Evolutionary conservation across 2,113 vertebrate genomes (phyloP).

Genomic region (Astatoreochromis straeleni): DNA sequence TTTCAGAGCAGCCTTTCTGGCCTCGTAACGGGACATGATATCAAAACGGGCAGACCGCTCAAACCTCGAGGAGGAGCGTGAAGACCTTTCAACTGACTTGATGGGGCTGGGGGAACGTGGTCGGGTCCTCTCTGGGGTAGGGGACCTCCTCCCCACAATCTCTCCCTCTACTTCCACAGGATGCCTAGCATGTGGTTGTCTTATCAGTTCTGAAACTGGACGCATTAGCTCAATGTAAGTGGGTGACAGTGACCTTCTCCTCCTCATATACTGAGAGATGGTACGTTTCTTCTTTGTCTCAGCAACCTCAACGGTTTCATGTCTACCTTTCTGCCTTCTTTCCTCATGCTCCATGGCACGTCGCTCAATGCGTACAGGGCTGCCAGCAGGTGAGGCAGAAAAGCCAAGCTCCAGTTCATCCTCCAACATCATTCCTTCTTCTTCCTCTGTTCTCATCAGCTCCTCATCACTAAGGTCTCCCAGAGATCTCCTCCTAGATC

Average conservation of each 20-base stretch:
- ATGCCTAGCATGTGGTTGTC: conserved; percentile 62
- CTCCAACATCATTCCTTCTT: conserved; percentile 86
- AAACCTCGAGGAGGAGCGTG: conserved; percentile 89
- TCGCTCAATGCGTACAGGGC: conserved; percentile 83
- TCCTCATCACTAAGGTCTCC: conserved; percentile 94
- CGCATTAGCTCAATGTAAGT: conserved; percentile 98
- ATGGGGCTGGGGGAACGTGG: conserved; percentile 95
- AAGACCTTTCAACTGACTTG: conserved; percentile 83
- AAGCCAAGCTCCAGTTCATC: conserved; percentile 95
- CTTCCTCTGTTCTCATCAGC: conserved; percentile 87
- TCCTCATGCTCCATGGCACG: conserved; percentile 71
- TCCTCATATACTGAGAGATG: conserved; percentile 81
- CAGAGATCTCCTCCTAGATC: conserved; percentile 86
- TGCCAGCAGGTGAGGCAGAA: conserved; percentile 90
- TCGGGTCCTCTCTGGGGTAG: conserved; percentile 96
- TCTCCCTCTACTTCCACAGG: conserved; percentile 66
- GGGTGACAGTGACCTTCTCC: conserved; percentile 91
- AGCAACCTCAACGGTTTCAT: conserved; percentile 74
- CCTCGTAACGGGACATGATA: conserved; percentile 96
- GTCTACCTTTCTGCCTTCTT: conserved; percentile 71
- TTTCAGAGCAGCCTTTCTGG: conserved; percentile 94
- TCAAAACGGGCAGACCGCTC: conserved; percentile 96
- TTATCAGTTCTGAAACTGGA: conserved; percentile 91
- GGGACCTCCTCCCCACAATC: conserved; percentile 83
- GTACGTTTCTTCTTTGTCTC: conserved; percentile 77